Base-by-base conservation (phyloP, 2,888 invertebrate genomes). In the Ellobium chinense region DNA sequence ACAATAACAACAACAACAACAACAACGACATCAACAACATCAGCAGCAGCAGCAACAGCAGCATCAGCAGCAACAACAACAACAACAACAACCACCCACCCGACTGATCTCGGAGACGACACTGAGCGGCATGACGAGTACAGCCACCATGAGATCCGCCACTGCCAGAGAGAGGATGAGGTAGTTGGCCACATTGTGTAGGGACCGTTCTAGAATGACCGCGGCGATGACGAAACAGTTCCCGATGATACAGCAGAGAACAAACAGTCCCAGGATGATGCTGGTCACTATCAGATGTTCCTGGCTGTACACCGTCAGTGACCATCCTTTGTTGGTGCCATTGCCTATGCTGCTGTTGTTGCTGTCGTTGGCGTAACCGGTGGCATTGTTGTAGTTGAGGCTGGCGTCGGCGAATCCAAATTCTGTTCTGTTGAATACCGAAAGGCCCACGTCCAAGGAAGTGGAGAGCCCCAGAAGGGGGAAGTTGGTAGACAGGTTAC, bases 191-290 rank as follows among this genome's bases (percentile, higher is more conserved):
- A 98, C 98, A 91, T 96, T 97, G 69, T 98, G 98, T 80, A 99
- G 95, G 93, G 97, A 97, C 88, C 97, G 95, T 94, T 99, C 99
- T 91, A 98, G 94, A 91, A 98, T 95, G 90, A 99, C 98, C 87
- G 99, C 99, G 58, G 98, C 97, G 93, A 99, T 98, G 92, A 99
- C 99, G 94, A 99, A 98, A 89, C 98, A 97, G 93, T 99, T 99
- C 90, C 99, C 99, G 92, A 98, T 96, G 93, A 98, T 96, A 88
- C 98, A 98, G 92, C 96, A 95, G 90, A 99, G 95, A 92, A 98
- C 98, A 95, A 99, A 96, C 89, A 97, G 94, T 73, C 97, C 97
- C 0, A 93, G 89, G 9, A 91, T 75, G 46, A 89, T 83, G 21
- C 86, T 87, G 2, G 88, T 87, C 9, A 84, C 62, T 7, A 89